These are phyloP conservation scores for Yponomeuta plumbellus DNA, from an alignment of 2,888 invertebrate genomes.

Conservation along the genomic window DNA sequence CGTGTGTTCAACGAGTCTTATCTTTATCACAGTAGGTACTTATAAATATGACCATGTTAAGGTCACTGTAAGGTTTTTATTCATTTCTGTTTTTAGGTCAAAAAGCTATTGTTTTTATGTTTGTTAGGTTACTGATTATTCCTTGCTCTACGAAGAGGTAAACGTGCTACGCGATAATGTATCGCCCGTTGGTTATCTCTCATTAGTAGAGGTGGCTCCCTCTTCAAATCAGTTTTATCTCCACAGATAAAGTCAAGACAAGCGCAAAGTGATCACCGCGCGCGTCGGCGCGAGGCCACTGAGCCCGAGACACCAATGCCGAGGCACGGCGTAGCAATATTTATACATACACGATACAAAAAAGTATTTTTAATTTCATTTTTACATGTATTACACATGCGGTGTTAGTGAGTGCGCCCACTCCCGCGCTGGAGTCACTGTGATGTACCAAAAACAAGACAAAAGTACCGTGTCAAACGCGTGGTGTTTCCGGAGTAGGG, in stretches of 20 bases:
- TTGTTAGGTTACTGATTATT: too few species aligned
- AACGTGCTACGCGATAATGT: too few species aligned
- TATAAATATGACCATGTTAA: too few species aligned
- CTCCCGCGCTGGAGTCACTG: conserved; percentile 28
- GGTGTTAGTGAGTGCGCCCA: conserved; percentile 18
- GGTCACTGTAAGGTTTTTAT: too few species aligned
- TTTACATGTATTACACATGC: conserved; percentile 18
- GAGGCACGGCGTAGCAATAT: conserved; percentile 31
- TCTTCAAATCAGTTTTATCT: background rate
- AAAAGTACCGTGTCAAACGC: conserved; percentile 30
- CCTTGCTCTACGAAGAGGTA: too few species aligned
- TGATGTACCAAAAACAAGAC: conserved; percentile 26
- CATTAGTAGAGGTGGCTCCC: too few species aligned
- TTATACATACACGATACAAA: conserved; percentile 26
- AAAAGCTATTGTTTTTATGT: too few species aligned
- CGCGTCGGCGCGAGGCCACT: conserved; percentile 18
- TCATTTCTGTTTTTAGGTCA: too few species aligned
- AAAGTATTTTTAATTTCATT: conserved; percentile 18
- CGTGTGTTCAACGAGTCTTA: too few species aligned
- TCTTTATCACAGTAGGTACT: too few species aligned
- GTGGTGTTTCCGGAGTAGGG: conserved; percentile 44
- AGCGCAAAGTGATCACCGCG: conserved; percentile 20
- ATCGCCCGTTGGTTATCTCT: too few species aligned
- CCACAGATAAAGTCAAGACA: conserved; percentile 22
- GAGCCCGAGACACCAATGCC: conserved; percentile 24